Evolutionary conservation across 2,888 invertebrate species (phyloP).

Genomic region (Ypsolopha sequella): DNA sequence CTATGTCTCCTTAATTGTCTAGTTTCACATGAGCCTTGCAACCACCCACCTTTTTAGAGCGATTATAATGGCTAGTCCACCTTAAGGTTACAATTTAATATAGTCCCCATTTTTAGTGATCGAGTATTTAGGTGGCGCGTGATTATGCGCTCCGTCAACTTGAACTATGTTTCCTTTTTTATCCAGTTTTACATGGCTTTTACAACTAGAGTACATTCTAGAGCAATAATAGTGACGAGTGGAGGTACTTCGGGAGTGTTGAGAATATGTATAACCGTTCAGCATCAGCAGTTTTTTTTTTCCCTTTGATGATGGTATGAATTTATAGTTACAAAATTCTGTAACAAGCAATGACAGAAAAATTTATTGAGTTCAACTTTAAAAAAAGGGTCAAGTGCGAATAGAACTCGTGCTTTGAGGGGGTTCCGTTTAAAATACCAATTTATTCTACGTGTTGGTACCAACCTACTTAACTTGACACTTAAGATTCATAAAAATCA

Average conservation of each 20-base stretch:
- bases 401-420: too few relatives aligned
- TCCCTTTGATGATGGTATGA: slow-evolving; percentile 3
- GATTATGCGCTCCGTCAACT: slow-evolving; percentile 2
- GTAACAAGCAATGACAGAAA: too few relatives aligned
- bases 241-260: slow-evolving; percentile 15
- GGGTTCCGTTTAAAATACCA: too few relatives aligned
- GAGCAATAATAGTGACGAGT: slow-evolving; percentile 25
- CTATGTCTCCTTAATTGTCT: not conserved
- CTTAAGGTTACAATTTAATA: slow-evolving; percentile 1
- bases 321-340: too few relatives aligned
- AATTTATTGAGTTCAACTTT: too few relatives aligned
- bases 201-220: slow-evolving; percentile 23
- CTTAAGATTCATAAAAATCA: too few relatives aligned
- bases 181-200: slow-evolving; percentile 15
- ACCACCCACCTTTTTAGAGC: slow-evolving; percentile 23
- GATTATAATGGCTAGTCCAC: slow-evolving; percentile 18
- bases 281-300: slow-evolving; percentile 18
- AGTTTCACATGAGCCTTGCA: not conserved
- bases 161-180: slow-evolving; percentile 7
- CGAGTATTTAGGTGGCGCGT: not conserved
- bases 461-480: too few relatives aligned
- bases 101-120: slow-evolving; percentile 4
- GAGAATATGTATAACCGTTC: slow-evolving; percentile 21
- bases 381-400: too few relatives aligned
- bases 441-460: too few relatives aligned